Evolutionary conservation across 2,797 vertebrate genomes (phyloP).

Genomic region (Silurus lanzhouensis): DNA sequence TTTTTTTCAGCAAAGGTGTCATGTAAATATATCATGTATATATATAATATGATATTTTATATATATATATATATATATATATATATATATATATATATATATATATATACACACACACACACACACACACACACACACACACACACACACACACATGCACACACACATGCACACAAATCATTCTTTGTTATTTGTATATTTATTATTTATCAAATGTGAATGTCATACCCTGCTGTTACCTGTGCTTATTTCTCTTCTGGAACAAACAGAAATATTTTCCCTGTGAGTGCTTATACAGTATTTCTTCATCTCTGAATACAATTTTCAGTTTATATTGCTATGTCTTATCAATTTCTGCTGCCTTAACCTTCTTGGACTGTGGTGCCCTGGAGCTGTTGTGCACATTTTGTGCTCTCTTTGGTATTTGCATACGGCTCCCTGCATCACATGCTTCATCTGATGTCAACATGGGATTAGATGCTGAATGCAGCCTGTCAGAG

Average conservation of each 20-base stretch:
- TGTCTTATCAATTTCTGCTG: slow-evolving; percentile 8
- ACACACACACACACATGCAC: no score
- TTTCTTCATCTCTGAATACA: slow-evolving; percentile 10
- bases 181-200: background rate
- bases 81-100: no score
- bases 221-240: background rate
- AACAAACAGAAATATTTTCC: background rate
- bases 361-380: slow-evolving; percentile 38
- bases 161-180: no score
- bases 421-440: slow-evolving; percentile 42
- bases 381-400: slow-evolving; percentile 24
- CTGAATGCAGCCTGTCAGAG: slow-evolving; percentile 18
- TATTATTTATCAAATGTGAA: background rate
- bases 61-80: no score
- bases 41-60: no score
- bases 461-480: slow-evolving; percentile 30
- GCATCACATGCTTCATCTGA: slow-evolving; percentile 40
- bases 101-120: no score
- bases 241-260: background rate
- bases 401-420: slow-evolving; percentile 37
- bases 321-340: background rate
- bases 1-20: no score
- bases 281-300: background rate
- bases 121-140: no score
- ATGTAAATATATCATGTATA: no score